These are phyloP conservation scores for Galerucella calmariensis DNA, from an alignment of 2,888 invertebrate species.

Conservation along the genomic window DNA sequence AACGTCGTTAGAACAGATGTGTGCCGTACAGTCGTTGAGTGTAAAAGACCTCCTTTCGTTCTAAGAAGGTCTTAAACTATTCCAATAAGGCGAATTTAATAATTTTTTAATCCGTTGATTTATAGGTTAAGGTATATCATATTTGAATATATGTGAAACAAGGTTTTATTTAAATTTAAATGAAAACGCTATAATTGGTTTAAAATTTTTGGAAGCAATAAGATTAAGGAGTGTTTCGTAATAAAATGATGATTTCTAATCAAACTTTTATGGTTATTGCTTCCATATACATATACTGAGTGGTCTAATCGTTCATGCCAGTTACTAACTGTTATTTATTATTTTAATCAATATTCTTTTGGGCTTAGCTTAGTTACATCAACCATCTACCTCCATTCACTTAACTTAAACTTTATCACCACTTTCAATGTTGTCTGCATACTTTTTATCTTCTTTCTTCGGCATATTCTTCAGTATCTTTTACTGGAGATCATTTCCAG, in stretches of 20 bases:
- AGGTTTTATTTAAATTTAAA: background rate
- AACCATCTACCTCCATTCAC: no score
- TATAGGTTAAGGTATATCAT: background rate
- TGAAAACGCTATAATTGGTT: background rate
- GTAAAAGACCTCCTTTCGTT: conserved; percentile 3
- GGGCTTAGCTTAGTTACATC: no score
- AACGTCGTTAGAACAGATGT: background rate
- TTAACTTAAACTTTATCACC: no score
- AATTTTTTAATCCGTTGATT: conserved; percentile 4
- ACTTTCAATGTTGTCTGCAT: no score
- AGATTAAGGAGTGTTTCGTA: background rate
- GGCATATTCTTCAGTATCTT: no score
- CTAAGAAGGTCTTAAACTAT: conserved; percentile 4
- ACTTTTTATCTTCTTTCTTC: no score
- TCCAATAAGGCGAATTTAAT: background rate
- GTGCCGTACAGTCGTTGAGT: background rate
- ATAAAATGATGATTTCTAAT: background rate
- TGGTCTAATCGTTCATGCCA: no score
- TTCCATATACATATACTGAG: background rate
- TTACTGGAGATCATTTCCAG: no score
- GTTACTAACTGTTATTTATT: no score
- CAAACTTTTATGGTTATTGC: background rate
- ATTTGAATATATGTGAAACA: background rate
- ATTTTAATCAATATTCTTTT: no score
- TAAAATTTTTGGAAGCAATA: background rate